These are phyloP conservation scores for Capitulum mitella DNA, from an alignment of 2,888 invertebrate genomes.

Conservation along the genomic window DNA sequence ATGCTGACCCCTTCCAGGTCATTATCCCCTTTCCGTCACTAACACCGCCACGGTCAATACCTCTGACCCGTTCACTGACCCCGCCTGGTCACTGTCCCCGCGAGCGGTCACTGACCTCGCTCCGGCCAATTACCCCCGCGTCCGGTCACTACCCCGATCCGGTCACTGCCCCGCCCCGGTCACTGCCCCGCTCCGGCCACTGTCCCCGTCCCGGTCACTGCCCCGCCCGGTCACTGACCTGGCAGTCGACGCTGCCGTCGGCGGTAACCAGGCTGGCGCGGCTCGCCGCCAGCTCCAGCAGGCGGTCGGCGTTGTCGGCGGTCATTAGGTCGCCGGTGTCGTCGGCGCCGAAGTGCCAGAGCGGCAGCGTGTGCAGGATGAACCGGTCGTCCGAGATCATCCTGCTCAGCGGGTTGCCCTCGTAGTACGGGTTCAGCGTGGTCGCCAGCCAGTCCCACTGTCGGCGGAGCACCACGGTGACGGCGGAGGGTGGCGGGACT, in stretches of 20 bases:
- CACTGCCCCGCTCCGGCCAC: no score
- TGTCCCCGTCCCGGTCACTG: no score
- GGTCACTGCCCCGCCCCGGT: no score
- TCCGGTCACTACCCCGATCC: no score
- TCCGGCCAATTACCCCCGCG: no score
- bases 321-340: constrained; percentile 76
- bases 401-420: constrained; percentile 67
- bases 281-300: constrained; percentile 48
- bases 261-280: constrained; percentile 60
- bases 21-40: no score
- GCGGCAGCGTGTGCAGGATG: constrained; percentile 62
- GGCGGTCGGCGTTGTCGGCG: constrained; percentile 57
- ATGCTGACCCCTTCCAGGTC: no score
- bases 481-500: no score
- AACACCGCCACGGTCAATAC: no score
- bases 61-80: no score
- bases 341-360: constrained; percentile 83
- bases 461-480: constrained; percentile 39
- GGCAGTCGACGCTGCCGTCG: constrained; percentile 89
- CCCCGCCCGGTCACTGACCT: constrained; percentile 39
- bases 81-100: no score
- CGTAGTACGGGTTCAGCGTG: constrained; percentile 85
- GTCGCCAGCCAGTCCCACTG: constrained; percentile 81
- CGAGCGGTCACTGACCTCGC: no score
- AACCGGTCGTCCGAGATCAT: constrained; percentile 79